These are phyloP conservation scores for Sander lucioperca DNA, from an alignment of 2,113 vertebrate genomes.

Conservation along the genomic window DNA sequence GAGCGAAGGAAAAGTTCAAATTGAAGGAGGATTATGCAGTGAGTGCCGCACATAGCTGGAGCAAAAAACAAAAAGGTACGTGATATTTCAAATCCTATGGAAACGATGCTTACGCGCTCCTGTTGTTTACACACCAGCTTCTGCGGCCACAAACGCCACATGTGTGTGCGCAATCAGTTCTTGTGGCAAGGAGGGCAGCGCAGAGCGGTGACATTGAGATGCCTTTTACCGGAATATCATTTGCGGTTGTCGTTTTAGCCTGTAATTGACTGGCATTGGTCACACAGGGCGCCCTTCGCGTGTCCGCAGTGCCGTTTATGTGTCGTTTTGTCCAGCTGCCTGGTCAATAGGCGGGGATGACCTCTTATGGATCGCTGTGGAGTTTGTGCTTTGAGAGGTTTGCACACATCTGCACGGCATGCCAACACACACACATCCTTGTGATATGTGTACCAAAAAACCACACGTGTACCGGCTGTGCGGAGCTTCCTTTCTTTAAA, in stretches of 20 bases:
- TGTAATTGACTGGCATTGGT: constrained; percentile 14
- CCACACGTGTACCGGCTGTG: background rate
- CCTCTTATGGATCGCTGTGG: constrained; percentile 35
- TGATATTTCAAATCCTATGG: constrained; percentile 42
- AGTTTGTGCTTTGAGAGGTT: constrained; percentile 36
- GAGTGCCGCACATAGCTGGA: constrained; percentile 55
- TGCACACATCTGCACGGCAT: constrained; percentile 3
- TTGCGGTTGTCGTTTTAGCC: constrained; percentile 26
- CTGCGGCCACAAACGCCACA: constrained; percentile 28
- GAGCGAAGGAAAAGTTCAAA: constrained; percentile 81
- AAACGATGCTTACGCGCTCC: constrained; percentile 35
- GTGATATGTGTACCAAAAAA: background rate
- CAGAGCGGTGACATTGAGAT: constrained; percentile 75
- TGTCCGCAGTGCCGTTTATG: constrained; percentile 19
- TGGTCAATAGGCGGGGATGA: constrained; percentile 18
- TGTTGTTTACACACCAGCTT: constrained; percentile 41
- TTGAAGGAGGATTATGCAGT: constrained; percentile 77
- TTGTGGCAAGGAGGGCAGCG: constrained; percentile 41
- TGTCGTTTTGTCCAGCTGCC: constrained; percentile 20
- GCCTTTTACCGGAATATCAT: constrained; percentile 49
- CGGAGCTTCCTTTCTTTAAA: background rate
- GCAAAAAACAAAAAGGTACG: constrained; percentile 78
- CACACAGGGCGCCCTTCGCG: constrained; percentile 20
- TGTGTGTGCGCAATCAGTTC: constrained; percentile 44
- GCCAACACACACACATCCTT: background rate